Base-by-base conservation (phyloP, 1,140 invertebrate genomes). In the Augochlora pura region DNA sequence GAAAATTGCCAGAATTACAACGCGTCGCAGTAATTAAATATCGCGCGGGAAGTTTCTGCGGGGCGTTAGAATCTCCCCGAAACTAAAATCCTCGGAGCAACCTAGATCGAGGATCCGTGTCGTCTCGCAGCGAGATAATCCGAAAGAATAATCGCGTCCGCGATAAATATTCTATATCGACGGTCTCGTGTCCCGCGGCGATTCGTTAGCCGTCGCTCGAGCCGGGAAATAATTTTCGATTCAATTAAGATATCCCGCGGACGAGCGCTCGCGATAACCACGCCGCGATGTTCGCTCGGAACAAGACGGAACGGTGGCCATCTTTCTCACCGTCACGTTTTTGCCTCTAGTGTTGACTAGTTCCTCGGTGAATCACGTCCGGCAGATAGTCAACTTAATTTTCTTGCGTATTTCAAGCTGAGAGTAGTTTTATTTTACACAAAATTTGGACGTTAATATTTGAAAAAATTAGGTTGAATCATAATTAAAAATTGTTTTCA, bases 111-210 rank as follows among this genome's bases (percentile, higher is more conserved):
- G 57, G n/a, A 5, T 23, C 5, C 60, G 60, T 6, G 32, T 32
- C 60, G 60, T 25, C 18, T 18, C n/a, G 5, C n/a, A 5, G 60
- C 6, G 27, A 21, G 27, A 63, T 63, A 63, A 63, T 63, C 60
- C 60, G 60, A 63, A 63, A 63, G 60, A 63, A 38, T 63, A 63
- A 63, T 63, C 60, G 27, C 60, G 27, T 5, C 16, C 60, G 27
- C 18, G 60, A 63, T 63, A 63, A 63, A 63, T 63, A 63, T 63
- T 63, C 60, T 63, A 38, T 21, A 63, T 63, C 27, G 60, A 38
- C 60, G 60, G 12, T 63, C 18, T 10, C 60, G 60, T 63, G 60
- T 63, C 60, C 27, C 27, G 60, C 27, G 27, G 60, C 60, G 60
- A 63, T 63, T 63, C 60, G 60, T 63, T 63, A 63, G 60, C 27